phyloP scores from a whole-genome alignment of 2,888 invertebrate genomes.

The Branchinecta sandiegonensis region DNA sequence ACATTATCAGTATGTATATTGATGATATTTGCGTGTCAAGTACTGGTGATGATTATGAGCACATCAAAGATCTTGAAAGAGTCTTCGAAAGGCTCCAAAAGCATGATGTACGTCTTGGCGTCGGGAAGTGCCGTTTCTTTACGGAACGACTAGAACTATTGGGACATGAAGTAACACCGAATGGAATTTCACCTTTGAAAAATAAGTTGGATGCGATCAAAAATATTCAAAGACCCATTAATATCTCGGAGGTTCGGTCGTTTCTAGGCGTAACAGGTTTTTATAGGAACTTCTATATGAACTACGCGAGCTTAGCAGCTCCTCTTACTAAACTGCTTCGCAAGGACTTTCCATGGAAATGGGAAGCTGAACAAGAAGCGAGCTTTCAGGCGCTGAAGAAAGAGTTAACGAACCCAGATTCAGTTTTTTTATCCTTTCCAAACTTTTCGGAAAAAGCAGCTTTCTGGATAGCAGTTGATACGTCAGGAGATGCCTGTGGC shows the following conservation, averaged over 20 bases:
- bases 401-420: not conserved
- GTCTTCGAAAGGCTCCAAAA: not conserved
- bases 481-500: not conserved
- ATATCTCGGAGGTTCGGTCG: not conserved
- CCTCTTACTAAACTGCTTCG: not conserved
- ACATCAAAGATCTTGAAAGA: constrained; percentile 4
- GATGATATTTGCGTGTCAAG: not conserved
- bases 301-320: not conserved
- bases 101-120: not conserved
- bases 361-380: too few species aligned
- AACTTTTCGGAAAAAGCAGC: not conserved
- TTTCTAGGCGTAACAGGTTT: not conserved
- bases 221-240: not conserved
- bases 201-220: not conserved
- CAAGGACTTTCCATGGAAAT: not conserved
- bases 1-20: not conserved
- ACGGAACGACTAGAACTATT: constrained; percentile 8
- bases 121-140: not conserved
- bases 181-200: not conserved
- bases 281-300: not conserved
- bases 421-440: constrained; percentile 7
- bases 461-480: not conserved
- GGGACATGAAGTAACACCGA: constrained; percentile 4
- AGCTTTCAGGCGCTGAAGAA: too few species aligned
- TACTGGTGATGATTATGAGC: not conserved